These are phyloP conservation scores for Sitta europaea DNA, from an alignment of 2,113 vertebrate species.

Conservation along the genomic window DNA sequence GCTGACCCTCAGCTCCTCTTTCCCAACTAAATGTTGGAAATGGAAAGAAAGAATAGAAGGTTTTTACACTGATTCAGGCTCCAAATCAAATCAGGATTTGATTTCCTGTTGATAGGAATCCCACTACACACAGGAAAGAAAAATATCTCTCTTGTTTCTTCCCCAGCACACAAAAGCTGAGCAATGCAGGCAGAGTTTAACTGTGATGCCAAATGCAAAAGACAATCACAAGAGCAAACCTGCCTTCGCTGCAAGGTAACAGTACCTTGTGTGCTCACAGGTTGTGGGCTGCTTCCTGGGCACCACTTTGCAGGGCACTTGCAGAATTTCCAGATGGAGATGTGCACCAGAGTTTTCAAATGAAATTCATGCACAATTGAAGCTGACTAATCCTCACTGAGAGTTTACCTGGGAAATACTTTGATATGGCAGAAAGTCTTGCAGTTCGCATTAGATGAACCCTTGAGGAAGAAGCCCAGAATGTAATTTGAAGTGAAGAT, in stretches of 20 bases:
- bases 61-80: background rate
- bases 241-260: accelerated
- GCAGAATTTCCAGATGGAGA: background rate
- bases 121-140: background rate
- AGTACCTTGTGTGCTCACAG: background rate
- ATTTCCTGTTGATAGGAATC: background rate
- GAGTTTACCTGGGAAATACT: background rate
- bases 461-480: background rate
- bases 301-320: background rate
- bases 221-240: background rate
- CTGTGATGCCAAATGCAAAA: accelerated
- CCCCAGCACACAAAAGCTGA: background rate
- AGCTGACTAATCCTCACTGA: background rate
- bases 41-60: background rate
- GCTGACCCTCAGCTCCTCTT: background rate
- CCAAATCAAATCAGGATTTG: too few species aligned
- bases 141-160: background rate
- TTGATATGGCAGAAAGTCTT: background rate
- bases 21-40: background rate
- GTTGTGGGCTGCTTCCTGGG: background rate
- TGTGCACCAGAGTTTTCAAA: background rate
- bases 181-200: background rate
- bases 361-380: background rate
- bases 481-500: background rate
- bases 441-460: accelerated